Conservation (phyloP, 1,140 invertebrate genomes). For the Euborellia annulipes region DNA sequence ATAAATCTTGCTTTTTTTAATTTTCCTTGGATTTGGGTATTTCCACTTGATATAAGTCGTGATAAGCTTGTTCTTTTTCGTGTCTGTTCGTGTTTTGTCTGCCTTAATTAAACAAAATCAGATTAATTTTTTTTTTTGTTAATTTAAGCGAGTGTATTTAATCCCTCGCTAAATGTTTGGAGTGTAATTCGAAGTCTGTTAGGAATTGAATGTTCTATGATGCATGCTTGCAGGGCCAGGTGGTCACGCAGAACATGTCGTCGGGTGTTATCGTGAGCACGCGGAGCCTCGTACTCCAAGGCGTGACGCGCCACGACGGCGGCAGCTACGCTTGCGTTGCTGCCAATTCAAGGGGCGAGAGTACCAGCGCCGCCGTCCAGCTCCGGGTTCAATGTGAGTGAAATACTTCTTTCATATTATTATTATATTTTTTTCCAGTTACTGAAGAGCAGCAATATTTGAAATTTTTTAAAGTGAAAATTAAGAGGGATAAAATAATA, state of each 20-base stretch:
- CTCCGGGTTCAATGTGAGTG: conserved; percentile 73
- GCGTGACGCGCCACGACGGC: conserved; percentile 60
- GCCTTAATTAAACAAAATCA: no score
- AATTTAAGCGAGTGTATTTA: neutral
- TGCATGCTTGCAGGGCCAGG: conserved; percentile 41
- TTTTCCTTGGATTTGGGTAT: no score
- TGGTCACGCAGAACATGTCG: conserved; percentile 66
- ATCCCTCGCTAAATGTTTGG: neutral
- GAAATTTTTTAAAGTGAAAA: no score
- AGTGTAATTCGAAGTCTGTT: neutral
- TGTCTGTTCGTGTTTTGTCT: no score
- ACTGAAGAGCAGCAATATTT: no score
- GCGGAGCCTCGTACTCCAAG: conserved; percentile 69
- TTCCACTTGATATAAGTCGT: no score
- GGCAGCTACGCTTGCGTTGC: conserved; percentile 72
- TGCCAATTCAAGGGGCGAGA: conserved; percentile 64
- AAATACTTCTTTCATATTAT: neutral
- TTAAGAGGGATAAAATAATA: no score
- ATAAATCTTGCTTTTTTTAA: no score
- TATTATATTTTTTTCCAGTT: no score
- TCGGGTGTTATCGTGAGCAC: conserved; percentile 73
- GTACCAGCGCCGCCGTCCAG: conserved; percentile 55
- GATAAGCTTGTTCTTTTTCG: no score
- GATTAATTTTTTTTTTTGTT: neutral
- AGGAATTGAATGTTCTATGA: neutral